phyloP scores from a whole-genome alignment of 1,140 invertebrate genomes.

The Drosophila miranda region DNA sequence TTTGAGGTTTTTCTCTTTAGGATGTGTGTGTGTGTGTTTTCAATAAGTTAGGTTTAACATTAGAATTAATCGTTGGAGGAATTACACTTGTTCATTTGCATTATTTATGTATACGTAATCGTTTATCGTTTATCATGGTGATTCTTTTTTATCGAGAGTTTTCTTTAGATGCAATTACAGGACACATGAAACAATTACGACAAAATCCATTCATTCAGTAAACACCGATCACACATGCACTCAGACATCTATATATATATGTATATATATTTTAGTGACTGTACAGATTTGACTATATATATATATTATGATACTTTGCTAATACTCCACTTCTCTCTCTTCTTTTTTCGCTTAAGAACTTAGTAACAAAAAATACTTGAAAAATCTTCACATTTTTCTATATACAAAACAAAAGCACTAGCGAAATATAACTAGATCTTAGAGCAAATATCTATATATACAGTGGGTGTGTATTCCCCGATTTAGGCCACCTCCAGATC shows the following conservation, averaged over 20 bases:
- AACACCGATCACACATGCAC: slow-evolving; percentile 5
- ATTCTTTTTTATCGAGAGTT: background rate
- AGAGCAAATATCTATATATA: slow-evolving; percentile 19
- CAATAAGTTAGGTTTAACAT: slow-evolving; percentile 76
- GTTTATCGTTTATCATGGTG: slow-evolving; percentile 16
- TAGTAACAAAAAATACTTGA: slow-evolving; percentile 54
- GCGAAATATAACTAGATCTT: background rate
- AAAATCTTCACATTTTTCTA: slow-evolving; percentile 24
- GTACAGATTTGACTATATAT: slow-evolving; percentile 63
- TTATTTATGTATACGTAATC: slow-evolving; percentile 19
- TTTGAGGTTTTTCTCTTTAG: slow-evolving; percentile 37
- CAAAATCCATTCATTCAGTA: slow-evolving; percentile 40
- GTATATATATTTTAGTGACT: slow-evolving; percentile 50
- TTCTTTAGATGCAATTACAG: slow-evolving; percentile 35
- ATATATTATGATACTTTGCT: slow-evolving; percentile 34
- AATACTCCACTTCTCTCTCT: slow-evolving; percentile 4
- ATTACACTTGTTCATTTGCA: slow-evolving; percentile 42
- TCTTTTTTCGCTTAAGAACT: slow-evolving; percentile 41
- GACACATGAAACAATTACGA: slow-evolving; percentile 63
- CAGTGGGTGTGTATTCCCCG: background rate
- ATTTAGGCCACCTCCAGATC: slow-evolving; percentile 84
- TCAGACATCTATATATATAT: slow-evolving; percentile 32
- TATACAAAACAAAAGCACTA: slow-evolving; percentile 66
- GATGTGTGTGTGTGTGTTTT: slow-evolving; percentile 18
- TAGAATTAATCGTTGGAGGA: slow-evolving; percentile 52